These are phyloP conservation scores for Cyclina sinensis DNA, from an alignment of 1,140 invertebrate species.

Conservation along the genomic window DNA sequence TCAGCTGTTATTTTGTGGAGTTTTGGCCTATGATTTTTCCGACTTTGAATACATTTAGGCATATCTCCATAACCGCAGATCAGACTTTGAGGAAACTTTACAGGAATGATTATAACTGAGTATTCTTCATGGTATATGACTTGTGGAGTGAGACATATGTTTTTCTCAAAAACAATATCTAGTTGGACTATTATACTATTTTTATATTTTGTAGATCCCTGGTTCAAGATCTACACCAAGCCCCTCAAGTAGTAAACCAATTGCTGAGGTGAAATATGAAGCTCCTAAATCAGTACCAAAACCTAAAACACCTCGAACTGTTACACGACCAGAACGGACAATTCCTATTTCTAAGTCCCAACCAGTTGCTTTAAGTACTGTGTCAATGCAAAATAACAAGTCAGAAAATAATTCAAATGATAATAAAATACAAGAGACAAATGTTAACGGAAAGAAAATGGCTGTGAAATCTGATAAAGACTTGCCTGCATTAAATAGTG, in stretches of 20 bases:
- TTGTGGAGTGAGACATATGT: too few relatives aligned
- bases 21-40: too few relatives aligned
- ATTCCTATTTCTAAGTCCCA: background rate
- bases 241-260: background rate
- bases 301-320: slow-evolving; percentile 28
- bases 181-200: too few relatives aligned
- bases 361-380: slow-evolving; percentile 47
- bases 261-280: slow-evolving; percentile 59
- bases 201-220: slow-evolving; percentile 55
- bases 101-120: too few relatives aligned
- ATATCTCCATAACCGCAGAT: too few relatives aligned
- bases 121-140: too few relatives aligned
- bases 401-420: background rate
- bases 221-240: slow-evolving; percentile 2
- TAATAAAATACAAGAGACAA: background rate
- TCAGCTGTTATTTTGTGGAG: too few relatives aligned
- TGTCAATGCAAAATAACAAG: slow-evolving; percentile 67
- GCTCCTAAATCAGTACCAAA: background rate
- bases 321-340: slow-evolving; percentile 2
- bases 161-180: too few relatives aligned
- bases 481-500: slow-evolving; percentile 9
- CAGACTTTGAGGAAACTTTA: too few relatives aligned
- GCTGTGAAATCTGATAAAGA: slow-evolving; percentile 41
- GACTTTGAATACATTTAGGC: too few relatives aligned
- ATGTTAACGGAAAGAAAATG: slow-evolving; percentile 44